Evolutionary conservation across 1,140 invertebrate genomes (phyloP), one percentile per base, ranked within the genome.

Genomic region (Pseudomyrmex gracilis): DNA sequence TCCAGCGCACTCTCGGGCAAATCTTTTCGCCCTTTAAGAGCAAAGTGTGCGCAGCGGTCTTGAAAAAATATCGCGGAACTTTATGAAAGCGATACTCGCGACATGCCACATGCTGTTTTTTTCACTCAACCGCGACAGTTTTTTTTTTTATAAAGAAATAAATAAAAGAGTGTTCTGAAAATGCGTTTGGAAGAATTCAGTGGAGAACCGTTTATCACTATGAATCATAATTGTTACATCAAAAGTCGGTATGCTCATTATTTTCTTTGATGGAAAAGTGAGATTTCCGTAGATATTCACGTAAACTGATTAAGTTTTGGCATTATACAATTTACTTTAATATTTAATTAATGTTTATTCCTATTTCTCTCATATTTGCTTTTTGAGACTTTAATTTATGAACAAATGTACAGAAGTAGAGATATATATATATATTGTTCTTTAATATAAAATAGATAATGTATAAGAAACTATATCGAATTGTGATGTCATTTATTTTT

Each of bases 81-180:
- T 78, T 13, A 12, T 47, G 12, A 49, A 57, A 68, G 76, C 20
- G 20, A 8, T 17, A 17, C 10, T 78, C 76, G 53, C 47, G 12
- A 43, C 60, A 76, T 68, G 64, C 51, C 51, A 17, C 76, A 80
- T 58, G 66, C 64, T 71, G 76, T 34, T 80, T 80, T 22, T 51
- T 70, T 13, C 49, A 13, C 10, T 51, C 34, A 20, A 7, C 7
- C 20, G 22, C 58, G n/a, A 58, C 55, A 60, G 34, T 34, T 34
- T 34, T 7, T 34, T 24, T 58, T n/a, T 70, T 80, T 49, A 34
- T 22, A 10, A 49, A 71, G 24, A 10, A 57, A 47, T n/a, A 2
- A 12, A n/a, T n/a, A 77, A 53, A 13, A n/a, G 67, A 43, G 34
- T 66, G 7, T 43, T 20, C 24, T 43, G 2, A 15, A 60, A 24